phyloP scores from a whole-genome alignment of 1,140 invertebrate genomes.

The Sipha flava region DNA sequence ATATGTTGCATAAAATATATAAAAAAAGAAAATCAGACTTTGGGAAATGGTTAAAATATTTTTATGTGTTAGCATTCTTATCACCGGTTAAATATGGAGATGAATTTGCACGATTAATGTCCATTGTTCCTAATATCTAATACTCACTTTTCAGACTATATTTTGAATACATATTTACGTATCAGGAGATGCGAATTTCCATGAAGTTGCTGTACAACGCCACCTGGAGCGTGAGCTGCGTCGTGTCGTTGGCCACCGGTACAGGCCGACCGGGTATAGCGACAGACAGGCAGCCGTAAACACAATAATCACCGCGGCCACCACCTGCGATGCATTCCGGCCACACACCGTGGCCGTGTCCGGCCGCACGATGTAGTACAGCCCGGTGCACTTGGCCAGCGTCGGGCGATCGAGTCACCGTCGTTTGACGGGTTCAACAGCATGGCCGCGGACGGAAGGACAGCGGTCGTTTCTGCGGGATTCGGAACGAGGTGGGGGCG shows the following conservation, averaged over 20 bases:
- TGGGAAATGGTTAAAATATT: too few relatives aligned
- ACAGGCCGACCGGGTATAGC: neutral
- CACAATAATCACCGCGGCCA: neutral
- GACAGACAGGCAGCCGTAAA: neutral
- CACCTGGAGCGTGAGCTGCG: neutral
- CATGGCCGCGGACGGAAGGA: too few relatives aligned
- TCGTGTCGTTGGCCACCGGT: neutral
- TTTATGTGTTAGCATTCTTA: too few relatives aligned
- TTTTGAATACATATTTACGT: neutral
- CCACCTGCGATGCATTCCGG: neutral
- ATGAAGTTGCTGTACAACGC: neutral
- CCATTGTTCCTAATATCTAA: too few relatives aligned
- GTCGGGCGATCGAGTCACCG: neutral
- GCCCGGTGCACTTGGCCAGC: neutral
- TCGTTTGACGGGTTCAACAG: neutral
- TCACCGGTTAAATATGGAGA: too few relatives aligned
- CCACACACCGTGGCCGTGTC: neutral
- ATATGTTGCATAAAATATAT: too few relatives aligned
- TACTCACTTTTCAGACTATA: too few relatives aligned
- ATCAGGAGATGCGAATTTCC: neutral
- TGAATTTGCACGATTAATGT: too few relatives aligned
- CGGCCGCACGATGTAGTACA: neutral
- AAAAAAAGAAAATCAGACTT: too few relatives aligned
- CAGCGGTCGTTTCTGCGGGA: too few relatives aligned
- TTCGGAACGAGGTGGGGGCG: too few relatives aligned